phyloP scores from a whole-genome alignment of 1,140 invertebrate species.

The Hypothenemus hampei region DNA sequence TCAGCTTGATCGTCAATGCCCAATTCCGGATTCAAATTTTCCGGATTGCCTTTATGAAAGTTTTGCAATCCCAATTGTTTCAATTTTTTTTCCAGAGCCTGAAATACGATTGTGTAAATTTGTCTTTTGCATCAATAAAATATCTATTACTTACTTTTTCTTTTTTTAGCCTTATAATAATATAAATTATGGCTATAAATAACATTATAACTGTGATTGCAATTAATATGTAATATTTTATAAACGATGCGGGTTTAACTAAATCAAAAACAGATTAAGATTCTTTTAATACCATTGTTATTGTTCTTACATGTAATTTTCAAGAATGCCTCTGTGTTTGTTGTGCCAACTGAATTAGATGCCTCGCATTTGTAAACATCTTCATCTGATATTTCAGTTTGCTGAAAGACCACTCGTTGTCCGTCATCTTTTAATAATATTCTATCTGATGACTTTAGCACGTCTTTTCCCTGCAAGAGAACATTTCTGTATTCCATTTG shows the following conservation, averaged over 20 bases:
- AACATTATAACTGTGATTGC: slow-evolving; percentile 48
- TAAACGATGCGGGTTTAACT: slow-evolving; percentile 1
- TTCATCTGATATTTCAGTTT: slow-evolving; percentile 43
- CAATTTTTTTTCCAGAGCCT: slow-evolving; percentile 57
- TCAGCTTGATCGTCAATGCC: slow-evolving; percentile 88
- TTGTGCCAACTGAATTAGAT: slow-evolving; percentile 42
- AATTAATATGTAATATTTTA: slow-evolving; percentile 44
- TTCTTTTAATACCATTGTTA: slow-evolving; percentile 28
- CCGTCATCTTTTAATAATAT: slow-evolving; percentile 48
- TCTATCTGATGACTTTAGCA: slow-evolving; percentile 26
- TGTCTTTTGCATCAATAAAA: background rate
- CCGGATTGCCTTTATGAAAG: slow-evolving; percentile 74
- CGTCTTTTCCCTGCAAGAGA: slow-evolving; percentile 26
- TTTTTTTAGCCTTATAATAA: slow-evolving; percentile 53
- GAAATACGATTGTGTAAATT: background rate
- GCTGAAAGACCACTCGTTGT: slow-evolving; percentile 36
- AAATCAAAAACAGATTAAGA: slow-evolving; percentile 6
- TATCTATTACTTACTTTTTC: slow-evolving; percentile 49
- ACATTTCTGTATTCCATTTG: background rate
- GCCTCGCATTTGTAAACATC: slow-evolving; percentile 46
- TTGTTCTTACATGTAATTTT: slow-evolving; percentile 41
- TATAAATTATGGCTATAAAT: slow-evolving; percentile 47
- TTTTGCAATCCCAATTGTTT: slow-evolving; percentile 63
- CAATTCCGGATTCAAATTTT: slow-evolving; percentile 81
- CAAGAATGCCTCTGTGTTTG: slow-evolving; percentile 36